Base-by-base conservation (phyloP, 2,797 vertebrate species). In the Eulemur coronatus region DNA sequence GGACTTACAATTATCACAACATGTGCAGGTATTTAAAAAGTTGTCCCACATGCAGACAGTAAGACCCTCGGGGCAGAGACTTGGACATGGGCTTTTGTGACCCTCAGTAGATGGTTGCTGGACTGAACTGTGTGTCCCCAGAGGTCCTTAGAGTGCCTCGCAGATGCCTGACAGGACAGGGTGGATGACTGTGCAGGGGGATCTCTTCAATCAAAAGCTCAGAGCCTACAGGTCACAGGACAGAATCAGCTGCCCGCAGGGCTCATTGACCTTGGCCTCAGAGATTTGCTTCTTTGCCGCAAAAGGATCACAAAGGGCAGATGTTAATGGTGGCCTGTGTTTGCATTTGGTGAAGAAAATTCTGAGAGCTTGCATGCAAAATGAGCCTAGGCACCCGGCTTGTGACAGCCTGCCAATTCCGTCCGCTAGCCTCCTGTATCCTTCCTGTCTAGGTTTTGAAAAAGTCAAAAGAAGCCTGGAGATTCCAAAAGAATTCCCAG, bases 401-500 rank as follows among this genome's bases (percentile, higher is more conserved):
- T 43, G 3, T 24, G 46, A 79, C 8, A 85, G 48, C 20, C 65
- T 82, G 35, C 35, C 33, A 70, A 4, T 55, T 85, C 24, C 14
- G 4, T 65, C 20, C 9, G 13, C 10, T 7, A 14, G 24, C 2
- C 10, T 89, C 52, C 50, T 57, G 1, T 22, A 7, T 38, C 11
- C 20, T 38, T 5, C 35, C 24, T 35, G 78, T 59, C 22, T 18
- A 89, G 20, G 33, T 35, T 93, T 72, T 48, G 6, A 80, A 78
- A 80, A 89, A 84, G n/a, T 63, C 70, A 38, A 9, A 95, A 28
- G 57, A 84, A 84, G 48, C 30, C 52, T 95, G 20, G n/a, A 81
- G 5, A 67, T 24, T n/a, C 13, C 55, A 82, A 92, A 93, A 92
- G 43, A 92, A 89, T 89, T 92, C 75, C 61, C 46, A 88, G 52